phyloP scores from a whole-genome alignment of 2,113 vertebrate genomes.

The Ploceus nigricollis region DNA sequence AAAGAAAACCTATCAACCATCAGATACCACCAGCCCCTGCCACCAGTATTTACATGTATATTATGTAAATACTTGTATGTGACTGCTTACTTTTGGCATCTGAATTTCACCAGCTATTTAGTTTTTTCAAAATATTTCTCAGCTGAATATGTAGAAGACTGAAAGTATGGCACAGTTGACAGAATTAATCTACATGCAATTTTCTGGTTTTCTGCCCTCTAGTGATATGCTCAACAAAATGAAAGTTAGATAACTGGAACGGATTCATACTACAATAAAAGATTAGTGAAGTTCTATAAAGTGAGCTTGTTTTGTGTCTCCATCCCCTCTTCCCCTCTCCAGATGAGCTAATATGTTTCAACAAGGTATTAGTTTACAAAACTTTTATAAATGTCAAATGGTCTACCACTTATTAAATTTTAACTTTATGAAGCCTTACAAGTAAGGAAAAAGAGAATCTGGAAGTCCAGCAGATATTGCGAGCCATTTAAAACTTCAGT shows the following conservation, averaged over 20 bases:
- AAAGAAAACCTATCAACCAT: fast-evolving
- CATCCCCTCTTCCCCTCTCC: background rate
- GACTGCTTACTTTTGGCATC: background rate
- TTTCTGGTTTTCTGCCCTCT: background rate
- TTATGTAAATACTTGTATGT: background rate
- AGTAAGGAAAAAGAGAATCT: background rate
- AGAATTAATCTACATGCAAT: background rate
- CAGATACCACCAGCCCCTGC: fast-evolving
- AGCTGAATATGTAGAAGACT: background rate
- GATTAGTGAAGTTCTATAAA: background rate
- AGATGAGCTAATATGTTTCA: background rate
- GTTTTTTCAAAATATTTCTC: background rate
- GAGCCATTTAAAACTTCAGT: background rate
- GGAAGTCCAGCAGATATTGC: background rate
- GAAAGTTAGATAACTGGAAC: background rate
- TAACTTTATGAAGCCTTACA: background rate
- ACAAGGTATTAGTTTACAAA: background rate
- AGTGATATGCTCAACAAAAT: background rate
- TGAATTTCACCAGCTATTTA: background rate
- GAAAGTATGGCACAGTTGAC: background rate
- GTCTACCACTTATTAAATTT: background rate
- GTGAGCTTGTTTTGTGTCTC: background rate
- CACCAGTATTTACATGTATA: background rate
- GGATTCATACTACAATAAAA: background rate
- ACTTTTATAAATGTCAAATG: background rate